These are phyloP conservation scores for Montipora cactus DNA, from an alignment of 64 coral and sea anemone species.

Conservation along the genomic window DNA sequence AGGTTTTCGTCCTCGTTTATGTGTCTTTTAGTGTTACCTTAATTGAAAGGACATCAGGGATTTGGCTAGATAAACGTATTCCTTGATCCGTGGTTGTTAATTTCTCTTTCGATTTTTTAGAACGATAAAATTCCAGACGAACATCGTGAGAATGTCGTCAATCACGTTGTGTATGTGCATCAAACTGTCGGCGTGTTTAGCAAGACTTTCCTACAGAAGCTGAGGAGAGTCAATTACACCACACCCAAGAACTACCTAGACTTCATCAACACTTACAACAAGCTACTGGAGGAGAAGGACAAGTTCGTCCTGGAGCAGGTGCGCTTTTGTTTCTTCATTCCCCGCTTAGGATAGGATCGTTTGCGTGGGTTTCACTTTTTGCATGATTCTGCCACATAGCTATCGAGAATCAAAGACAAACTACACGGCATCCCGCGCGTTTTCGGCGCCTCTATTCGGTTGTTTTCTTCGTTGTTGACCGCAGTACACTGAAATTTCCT, in stretches of 20 bases:
- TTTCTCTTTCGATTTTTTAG: slow-evolving; percentile 6
- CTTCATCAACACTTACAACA: slow-evolving; percentile 99
- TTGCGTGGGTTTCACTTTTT: not conserved
- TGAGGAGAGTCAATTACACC: slow-evolving; percentile 95
- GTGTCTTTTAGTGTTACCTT: too few species aligned
- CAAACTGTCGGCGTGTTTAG: slow-evolving; percentile 95
- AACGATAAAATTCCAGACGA: slow-evolving; percentile 99
- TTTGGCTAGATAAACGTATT: too few species aligned
- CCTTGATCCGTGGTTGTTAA: not conserved
- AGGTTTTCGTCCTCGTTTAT: too few species aligned
- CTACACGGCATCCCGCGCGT: not conserved
- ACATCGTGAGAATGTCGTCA: slow-evolving; percentile 90
- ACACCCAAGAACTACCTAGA: slow-evolving; percentile 99
- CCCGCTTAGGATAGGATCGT: not conserved
- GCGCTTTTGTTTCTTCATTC: not conserved
- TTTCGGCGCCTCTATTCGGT: too few species aligned
- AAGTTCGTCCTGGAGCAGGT: slow-evolving; percentile 99
- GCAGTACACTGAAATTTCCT: too few species aligned
- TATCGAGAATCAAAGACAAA: not conserved
- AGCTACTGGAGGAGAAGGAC: slow-evolving; percentile 94
- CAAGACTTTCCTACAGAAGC: slow-evolving; percentile 89
- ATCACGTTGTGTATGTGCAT: slow-evolving; percentile 98
- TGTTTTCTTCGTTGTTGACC: too few species aligned
- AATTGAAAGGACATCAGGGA: too few species aligned
- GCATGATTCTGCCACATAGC: not conserved